Conservation (phyloP, 2,797 vertebrate species). For the Manis pentadactyla region DNA sequence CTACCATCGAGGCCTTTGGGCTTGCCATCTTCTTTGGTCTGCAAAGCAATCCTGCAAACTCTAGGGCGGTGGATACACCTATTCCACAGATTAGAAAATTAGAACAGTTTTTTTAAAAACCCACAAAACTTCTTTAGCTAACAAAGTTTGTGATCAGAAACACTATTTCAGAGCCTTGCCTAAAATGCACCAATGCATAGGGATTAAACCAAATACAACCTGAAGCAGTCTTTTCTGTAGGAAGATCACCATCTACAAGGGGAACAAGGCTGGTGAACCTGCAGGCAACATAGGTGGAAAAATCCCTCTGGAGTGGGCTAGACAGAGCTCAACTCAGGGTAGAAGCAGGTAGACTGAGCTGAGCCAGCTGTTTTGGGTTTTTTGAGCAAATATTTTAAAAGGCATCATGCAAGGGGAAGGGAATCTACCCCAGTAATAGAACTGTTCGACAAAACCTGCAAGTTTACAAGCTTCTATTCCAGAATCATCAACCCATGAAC, state of each 20-base stretch:
- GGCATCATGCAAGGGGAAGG: neutral
- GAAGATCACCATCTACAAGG: neutral
- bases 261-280: neutral
- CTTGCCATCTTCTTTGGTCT: neutral
- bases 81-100: neutral
- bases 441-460: neutral
- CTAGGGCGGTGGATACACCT: neutral
- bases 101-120: neutral
- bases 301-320: neutral
- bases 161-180: neutral
- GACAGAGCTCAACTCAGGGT: neutral
- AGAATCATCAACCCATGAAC: neutral
- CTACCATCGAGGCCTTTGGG: neutral
- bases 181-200: neutral
- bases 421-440: neutral
- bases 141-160: neutral
- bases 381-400: neutral
- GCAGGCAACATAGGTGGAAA: neutral
- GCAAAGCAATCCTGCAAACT: neutral
- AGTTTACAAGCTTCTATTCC: neutral
- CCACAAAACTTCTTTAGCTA: neutral
- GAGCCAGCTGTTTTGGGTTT: neutral
- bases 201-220: neutral
- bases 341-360: neutral
- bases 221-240: neutral